These are phyloP conservation scores for Anser brachyrhynchus DNA, from an alignment of 2,113 vertebrate species.

Conservation along the genomic window DNA sequence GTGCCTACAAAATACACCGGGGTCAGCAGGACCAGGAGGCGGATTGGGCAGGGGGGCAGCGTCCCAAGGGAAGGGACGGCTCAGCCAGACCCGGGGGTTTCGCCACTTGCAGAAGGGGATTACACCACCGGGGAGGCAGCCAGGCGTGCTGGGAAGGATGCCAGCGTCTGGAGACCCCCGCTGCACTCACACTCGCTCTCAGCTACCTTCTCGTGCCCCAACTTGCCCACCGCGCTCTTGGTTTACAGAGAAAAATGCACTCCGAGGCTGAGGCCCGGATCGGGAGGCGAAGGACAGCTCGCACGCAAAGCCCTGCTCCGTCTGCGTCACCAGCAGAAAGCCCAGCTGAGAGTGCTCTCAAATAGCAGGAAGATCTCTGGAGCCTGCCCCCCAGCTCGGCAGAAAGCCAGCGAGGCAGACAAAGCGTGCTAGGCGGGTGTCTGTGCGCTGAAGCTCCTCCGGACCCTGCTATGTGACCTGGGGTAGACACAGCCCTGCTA, in stretches of 20 bases:
- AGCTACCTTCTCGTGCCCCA: neutral
- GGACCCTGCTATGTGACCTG: neutral
- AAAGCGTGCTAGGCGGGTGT: neutral
- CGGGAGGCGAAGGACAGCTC: neutral
- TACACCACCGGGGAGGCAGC: neutral
- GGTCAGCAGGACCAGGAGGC: neutral
- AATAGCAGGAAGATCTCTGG: neutral
- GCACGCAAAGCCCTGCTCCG: neutral
- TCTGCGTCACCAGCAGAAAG: neutral
- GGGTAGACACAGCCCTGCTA: neutral
- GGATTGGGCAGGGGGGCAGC: neutral
- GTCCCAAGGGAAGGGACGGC: neutral
- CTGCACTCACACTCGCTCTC: neutral
- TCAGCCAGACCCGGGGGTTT: neutral
- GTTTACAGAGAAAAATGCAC: neutral
- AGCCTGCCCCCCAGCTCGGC: neutral
- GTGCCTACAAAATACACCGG: neutral
- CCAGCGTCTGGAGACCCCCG: neutral
- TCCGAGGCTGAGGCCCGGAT: neutral
- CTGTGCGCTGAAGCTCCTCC: neutral
- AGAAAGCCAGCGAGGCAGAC: neutral
- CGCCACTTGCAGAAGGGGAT: neutral
- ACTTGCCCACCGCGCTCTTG: slow-evolving; percentile 8
- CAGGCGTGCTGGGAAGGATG: neutral
- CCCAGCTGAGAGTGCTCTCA: neutral